Conservation (phyloP, 2,888 invertebrate genomes). For the Deilephila porcellus region DNA sequence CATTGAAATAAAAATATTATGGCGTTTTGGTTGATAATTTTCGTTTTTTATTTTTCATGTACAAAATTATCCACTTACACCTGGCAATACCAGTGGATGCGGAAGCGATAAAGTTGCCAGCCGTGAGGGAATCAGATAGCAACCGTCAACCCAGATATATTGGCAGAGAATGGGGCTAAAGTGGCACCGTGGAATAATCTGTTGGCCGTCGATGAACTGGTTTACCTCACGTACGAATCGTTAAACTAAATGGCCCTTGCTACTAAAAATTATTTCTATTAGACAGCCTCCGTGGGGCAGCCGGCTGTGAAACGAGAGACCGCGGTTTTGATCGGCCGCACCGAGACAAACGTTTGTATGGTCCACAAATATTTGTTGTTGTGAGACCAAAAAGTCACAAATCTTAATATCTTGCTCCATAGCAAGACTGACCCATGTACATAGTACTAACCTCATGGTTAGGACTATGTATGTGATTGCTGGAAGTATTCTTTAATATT, state of each 20-base stretch:
- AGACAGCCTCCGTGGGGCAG: too few relatives aligned
- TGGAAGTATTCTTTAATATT: too few relatives aligned
- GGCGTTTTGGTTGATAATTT: background rate
- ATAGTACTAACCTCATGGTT: too few relatives aligned
- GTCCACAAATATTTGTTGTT: too few relatives aligned
- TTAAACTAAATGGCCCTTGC: constrained; percentile 8
- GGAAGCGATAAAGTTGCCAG: constrained; percentile 72
- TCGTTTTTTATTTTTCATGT: background rate
- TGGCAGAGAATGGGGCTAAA: constrained; percentile 64
- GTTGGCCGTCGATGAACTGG: constrained; percentile 39
- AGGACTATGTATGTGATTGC: too few relatives aligned
- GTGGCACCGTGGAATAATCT: constrained; percentile 57
- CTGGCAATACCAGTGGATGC: constrained; percentile 49
- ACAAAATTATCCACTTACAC: constrained; percentile 23
- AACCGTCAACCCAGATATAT: constrained; percentile 63
- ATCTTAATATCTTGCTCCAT: too few relatives aligned
- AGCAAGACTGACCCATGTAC: too few relatives aligned
- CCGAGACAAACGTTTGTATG: too few relatives aligned
- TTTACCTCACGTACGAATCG: constrained; percentile 16
- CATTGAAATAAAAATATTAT: too few relatives aligned
- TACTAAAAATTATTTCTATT: background rate
- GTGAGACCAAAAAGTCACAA: too few relatives aligned
- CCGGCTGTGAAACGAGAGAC: too few relatives aligned
- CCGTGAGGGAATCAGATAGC: constrained; percentile 76
- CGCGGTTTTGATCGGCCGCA: too few relatives aligned